Base-by-base conservation (phyloP, 2,113 vertebrate genomes). In the Fulica atra region DNA sequence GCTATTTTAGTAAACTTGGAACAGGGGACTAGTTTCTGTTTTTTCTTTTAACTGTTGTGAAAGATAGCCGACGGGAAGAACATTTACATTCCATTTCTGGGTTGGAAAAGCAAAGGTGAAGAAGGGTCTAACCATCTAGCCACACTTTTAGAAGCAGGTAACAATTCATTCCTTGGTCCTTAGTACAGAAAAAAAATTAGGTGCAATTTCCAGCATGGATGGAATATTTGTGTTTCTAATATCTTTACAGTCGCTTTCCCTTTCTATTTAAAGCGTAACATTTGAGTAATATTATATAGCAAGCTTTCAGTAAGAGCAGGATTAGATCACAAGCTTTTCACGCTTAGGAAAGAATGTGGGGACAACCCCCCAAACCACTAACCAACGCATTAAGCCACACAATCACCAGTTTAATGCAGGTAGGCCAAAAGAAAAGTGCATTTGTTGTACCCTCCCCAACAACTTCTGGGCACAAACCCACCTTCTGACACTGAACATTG, bases 371-470 rank as follows among this genome's bases (percentile, higher is more conserved):
- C 33, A 46, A 17, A 19, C 6, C 46, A 57, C 29, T 48, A 9
- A n/a, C 19, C 23, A 48, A 33, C 0, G 0, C 2, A 11, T 57
- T 38, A 26, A 3, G 9, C 33, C 24, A 31, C 26, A 33, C 13
- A 73, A 31, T 71, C 64, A 36, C 25, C 2, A 1, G 21, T 13
- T 60, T 26, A 60, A 29, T 33, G 48, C 17, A 83, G 54, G 54
- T 8, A 64, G 38, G 15, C 8, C 51, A 63, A 50, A 79, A 40
- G 8, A 53, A 63, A 76, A 80, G 19, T 16, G 17, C 13, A 7
- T 72, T 76, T 26, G 28, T 44, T 14, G 7, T 26, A 20, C 18
- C 20, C 51, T 44, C 33, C 28, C 36, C 51, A 36, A 16, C 1
- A 2, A 23, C 54, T 78, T 42, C 65, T 60, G 70, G 35, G 50